Base-by-base conservation (phyloP, 2,113 vertebrate genomes). In the Naja naja region DNA sequence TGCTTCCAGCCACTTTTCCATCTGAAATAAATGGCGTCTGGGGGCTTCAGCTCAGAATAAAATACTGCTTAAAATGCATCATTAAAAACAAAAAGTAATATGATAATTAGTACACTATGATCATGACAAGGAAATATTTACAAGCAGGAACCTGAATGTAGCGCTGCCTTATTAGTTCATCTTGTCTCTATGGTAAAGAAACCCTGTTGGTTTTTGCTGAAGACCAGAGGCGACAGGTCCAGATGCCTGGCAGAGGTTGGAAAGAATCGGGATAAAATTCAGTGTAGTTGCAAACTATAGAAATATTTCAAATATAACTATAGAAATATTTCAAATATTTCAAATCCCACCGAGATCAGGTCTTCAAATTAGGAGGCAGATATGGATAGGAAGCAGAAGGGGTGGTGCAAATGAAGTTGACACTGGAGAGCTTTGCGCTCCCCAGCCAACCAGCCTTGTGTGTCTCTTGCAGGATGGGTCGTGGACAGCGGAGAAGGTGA, bases 401-500 rank as follows among this genome's bases (percentile, higher is more conserved):
- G 34, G 6, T 8, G 34, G 1, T 43, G 16, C 3, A 43, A 22
- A 22, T 81, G 22, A 8, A 18, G 8, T 81, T 20, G 23, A 5
- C 74, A 22, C 1, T 18, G 74, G 34, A 81, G 34, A 81, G 1
- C 74, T 81, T 81, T 22, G 74, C 34, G 43, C 7, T 0, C 6
- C 34, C 34, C 30, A 34, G 22, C n/a, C 34, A 11, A 39, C 30
- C 20, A 34, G n/a, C 34, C 53, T n/a, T 0, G 0, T 0, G 7
- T 90, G 64, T 14, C 14, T 34, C 45, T 88, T 85, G n/a, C 96
- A 99, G 99, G 96, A 97, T 85, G 98, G 98, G 0, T 97, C 97
- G 58, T 99, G 99, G 99, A 97, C 97, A 0, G 97, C 97, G 3
- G 98, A 99, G 95, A 98, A 98, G 91, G 98, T 99, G 93, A 98